These are phyloP conservation scores for Apodemia hepburni DNA, from an alignment of 2,888 invertebrate species.

Conservation along the genomic window DNA sequence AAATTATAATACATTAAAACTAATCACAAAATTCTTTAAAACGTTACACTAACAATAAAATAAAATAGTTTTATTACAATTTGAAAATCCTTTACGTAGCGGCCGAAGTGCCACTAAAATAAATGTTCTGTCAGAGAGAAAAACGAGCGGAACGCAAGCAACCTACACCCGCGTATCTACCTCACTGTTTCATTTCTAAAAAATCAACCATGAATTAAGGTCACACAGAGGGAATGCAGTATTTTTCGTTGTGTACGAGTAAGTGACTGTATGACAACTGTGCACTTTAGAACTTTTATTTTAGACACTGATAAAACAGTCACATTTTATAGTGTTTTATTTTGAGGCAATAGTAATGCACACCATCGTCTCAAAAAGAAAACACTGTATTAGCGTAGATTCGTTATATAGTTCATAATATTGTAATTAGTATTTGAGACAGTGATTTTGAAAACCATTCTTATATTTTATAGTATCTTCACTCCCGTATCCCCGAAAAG, in stretches of 20 bases:
- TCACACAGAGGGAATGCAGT: slow-evolving; percentile 27
- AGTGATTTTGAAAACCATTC: too few relatives aligned
- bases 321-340: slow-evolving; percentile 7
- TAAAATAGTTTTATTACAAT: slow-evolving; percentile 59
- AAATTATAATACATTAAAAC: too few relatives aligned
- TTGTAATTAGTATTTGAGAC: too few relatives aligned
- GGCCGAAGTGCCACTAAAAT: slow-evolving; percentile 71
- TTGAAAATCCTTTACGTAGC: slow-evolving; percentile 64
- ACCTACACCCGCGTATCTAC: slow-evolving; percentile 39
- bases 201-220: slow-evolving; percentile 45
- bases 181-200: slow-evolving; percentile 46
- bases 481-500: too few relatives aligned
- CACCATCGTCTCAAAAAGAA: background rate
- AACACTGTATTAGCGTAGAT: background rate
- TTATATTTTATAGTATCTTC: too few relatives aligned
- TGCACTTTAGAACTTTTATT: slow-evolving; percentile 12
- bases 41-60: slow-evolving; percentile 47
- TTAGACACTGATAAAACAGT: slow-evolving; percentile 6
- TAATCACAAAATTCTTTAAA: too few relatives aligned
- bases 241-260: slow-evolving; percentile 6
- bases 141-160: slow-evolving; percentile 60
- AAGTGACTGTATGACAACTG: slow-evolving; percentile 14
- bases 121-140: slow-evolving; percentile 76
- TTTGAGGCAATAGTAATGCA: background rate
- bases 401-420: too few relatives aligned